Evolutionary conservation across 1,140 invertebrate genomes (phyloP), one percentile per base, ranked within the genome.

Genomic region (Helicoverpa zea): DNA sequence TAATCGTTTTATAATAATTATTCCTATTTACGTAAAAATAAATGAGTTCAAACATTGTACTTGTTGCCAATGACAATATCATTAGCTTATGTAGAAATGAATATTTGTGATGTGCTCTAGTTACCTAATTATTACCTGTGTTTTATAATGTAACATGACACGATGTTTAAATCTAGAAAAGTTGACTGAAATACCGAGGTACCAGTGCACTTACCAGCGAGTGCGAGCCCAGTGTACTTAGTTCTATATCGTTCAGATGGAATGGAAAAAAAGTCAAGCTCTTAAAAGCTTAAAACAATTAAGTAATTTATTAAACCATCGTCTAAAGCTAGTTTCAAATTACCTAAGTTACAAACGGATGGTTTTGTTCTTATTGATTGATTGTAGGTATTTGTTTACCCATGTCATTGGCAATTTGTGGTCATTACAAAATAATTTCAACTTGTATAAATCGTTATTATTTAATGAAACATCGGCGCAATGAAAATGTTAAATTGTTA

Each of bases 61-160:
- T 68, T 75, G 80, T 92, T 92, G 87, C 90, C 90, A 92, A 89
- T 90, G 91, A 91, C 89, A 91, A 92, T 91, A 92, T 83, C 68
- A 54, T 11, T 78, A 72, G 49, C 72, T 83, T 80, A 64, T 47
- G 23, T 23, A 14, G 29, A 29, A 49, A 56, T 51, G 18, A 64
- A 23, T 61, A 61, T 29, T 79, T 43, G 54, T 29, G 43, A 66
- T 79, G 70, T 80, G 68, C 66, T 80, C 63, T 84, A 61, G 79
- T 72, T 76, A 74, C 30, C n/a, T n/a, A 49, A 43, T 14, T 59
- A 64, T 12, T 43, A 12, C n/a, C 49, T 79, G 51, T 68, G 64
- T 79, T 70, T 58, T 13, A 3, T 56, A 52, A 30, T 18, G 54
- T 49, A 68, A 12, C 12, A 18, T 23, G 16, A 9, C 35, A 43